Evolutionary conservation across 2,888 invertebrate species (phyloP).

Genomic region (Oscheius sp.): DNA sequence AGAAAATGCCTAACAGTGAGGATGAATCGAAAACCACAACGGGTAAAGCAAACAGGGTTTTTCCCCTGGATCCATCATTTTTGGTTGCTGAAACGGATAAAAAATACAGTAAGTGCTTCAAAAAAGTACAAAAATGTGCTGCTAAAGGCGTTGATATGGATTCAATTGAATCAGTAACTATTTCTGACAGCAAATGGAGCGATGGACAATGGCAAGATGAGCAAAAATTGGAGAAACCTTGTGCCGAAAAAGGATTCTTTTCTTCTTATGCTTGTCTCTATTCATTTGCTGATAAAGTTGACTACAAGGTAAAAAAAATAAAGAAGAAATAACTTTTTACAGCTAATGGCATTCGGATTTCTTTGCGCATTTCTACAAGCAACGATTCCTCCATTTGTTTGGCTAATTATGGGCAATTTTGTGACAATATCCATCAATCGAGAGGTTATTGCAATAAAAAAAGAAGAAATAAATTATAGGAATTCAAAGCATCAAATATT

Average conservation of each 20-base stretch:
- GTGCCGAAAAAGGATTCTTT: constrained; percentile 41
- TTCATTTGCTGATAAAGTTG: constrained; percentile 57
- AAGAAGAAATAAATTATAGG: constrained; percentile 15
- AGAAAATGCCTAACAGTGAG: constrained; percentile 2
- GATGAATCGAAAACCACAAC: background rate
- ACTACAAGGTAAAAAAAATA: constrained; percentile 46
- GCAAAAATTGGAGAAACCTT: background rate
- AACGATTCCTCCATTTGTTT: constrained; percentile 69
- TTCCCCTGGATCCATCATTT: constrained; percentile 22
- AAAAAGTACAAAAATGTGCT: background rate
- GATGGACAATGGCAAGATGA: constrained; percentile 12
- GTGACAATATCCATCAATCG: constrained; percentile 64
- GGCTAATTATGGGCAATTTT: constrained; percentile 72
- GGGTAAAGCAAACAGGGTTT: constrained; percentile 12
- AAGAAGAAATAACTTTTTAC: constrained; percentile 20
- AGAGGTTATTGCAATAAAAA: constrained; percentile 39
- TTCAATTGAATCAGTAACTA: constrained; percentile 24
- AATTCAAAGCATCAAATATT: background rate
- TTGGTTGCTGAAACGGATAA: constrained; percentile 13
- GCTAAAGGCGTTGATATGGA: constrained; percentile 6
- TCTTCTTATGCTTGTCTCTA: constrained; percentile 50
- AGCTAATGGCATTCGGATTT: constrained; percentile 67
- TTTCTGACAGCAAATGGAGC: constrained; percentile 30
- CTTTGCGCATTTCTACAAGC: constrained; percentile 67
- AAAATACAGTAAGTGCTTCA: constrained; percentile 10